Evolutionary conservation across 1,140 invertebrate genomes (phyloP), one percentile per base, ranked within the genome.

Genomic region (Helicoverpa armigera): DNA sequence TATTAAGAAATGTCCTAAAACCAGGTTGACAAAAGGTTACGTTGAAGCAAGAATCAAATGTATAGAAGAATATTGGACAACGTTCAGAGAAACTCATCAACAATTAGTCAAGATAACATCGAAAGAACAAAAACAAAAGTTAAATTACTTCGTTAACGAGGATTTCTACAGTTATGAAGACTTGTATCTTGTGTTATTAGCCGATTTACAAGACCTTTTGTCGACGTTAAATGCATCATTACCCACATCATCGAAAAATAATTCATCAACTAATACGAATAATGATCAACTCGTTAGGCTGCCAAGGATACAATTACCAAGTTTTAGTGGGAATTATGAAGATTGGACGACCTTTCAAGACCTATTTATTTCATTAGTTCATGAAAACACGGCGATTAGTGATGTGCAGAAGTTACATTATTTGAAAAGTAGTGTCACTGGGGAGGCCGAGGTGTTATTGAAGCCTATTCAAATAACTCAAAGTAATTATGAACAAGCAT

Each of bases 101-200:
- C 72, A 84, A 65, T 58, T 84, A 31, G n/a, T 82, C 2, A 84
- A 82, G 48, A 51, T 48, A 65, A 79, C 70, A 50, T 43, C 83
- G 2, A 60, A 53, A 18, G 83, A 81, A 35, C 35, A 51, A 50
- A 67, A 51, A 43, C 12, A 14, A 7, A 50, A 56, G 14, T 16
- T 82, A 3, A 31, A 53, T 13, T 82, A 84, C 58, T 82, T 84
- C 50, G 56, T 65, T 23, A 82, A 84, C 16, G 83, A 84, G 73
- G 77, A 80, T n/a, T 84, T 51, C 50, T 75, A 43, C 53, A 16
- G 48, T 12, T 73, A n/a, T 12, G 82, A 84, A 79, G 82, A 84
- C 50, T 54, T 84, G 43, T 81, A 81, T 35, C 18, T 75, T 23
- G 23, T 23, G 23, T 23, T 23, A 23, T 23, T 23, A 23, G 23